Evolutionary conservation across 1,140 invertebrate genomes (phyloP).

Genomic region (Alviniconcha marisindica): DNA sequence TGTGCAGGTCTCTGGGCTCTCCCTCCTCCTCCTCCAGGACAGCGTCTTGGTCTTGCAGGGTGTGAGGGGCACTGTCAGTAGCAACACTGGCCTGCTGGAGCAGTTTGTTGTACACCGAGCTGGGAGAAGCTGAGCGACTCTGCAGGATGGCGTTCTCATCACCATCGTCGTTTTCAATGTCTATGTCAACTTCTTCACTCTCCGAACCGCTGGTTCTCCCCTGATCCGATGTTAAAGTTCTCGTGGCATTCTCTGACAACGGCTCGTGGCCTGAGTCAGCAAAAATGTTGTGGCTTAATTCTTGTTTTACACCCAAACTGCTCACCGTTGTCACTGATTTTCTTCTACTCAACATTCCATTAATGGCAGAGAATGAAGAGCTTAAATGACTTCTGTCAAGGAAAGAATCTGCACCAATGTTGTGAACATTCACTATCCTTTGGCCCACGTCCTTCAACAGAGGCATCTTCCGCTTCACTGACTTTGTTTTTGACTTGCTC

Average conservation of each 20-base stretch:
- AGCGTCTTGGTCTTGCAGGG: background rate
- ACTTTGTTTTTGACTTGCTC: background rate
- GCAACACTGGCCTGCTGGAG: slow-evolving; percentile 60
- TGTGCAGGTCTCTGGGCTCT: background rate
- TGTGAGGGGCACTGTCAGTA: background rate
- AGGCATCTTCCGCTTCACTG: background rate
- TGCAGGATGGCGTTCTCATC: slow-evolving; percentile 62
- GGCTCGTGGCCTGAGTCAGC: no score
- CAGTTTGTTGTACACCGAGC: slow-evolving; percentile 66
- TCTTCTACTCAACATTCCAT: background rate
- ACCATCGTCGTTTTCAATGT: slow-evolving; percentile 67
- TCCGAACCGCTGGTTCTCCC: slow-evolving; percentile 5
- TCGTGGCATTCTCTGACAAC: background rate
- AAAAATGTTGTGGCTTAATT: background rate
- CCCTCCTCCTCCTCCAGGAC: slow-evolving; percentile 31
- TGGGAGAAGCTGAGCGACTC: slow-evolving; percentile 66
- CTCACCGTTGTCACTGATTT: background rate
- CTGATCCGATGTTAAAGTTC: background rate
- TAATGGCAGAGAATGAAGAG: background rate
- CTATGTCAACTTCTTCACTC: slow-evolving; percentile 65
- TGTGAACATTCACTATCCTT: background rate
- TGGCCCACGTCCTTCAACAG: background rate
- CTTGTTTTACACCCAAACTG: background rate
- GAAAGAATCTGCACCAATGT: background rate
- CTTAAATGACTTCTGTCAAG: background rate